Evolutionary conservation across 2,113 vertebrate species (phyloP).

Genomic region (Salvator merianae): DNA sequence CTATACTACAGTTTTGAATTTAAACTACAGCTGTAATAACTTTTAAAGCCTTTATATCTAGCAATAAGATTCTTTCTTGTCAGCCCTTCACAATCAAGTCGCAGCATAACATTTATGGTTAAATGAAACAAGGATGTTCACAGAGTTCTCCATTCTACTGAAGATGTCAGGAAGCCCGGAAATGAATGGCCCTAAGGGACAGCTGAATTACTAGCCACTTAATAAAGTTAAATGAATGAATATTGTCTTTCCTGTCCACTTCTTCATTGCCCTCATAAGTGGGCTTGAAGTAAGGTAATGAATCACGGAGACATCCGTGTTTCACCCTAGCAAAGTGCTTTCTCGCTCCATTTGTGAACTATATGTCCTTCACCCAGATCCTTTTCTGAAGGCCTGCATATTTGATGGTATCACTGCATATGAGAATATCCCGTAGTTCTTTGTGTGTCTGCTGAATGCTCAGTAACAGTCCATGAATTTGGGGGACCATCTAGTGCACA

Average conservation of each 20-base stretch:
- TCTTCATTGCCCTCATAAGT: slow-evolving; percentile 69
- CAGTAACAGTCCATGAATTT: background rate
- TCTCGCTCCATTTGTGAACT: background rate
- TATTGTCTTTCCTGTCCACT: slow-evolving; percentile 64
- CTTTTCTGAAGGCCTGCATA: background rate
- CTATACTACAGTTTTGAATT: background rate
- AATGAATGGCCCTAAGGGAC: slow-evolving; percentile 21
- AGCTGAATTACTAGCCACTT: slow-evolving; percentile 58
- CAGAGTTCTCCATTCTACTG: background rate
- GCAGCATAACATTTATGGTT: background rate
- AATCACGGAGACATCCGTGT: slow-evolving; percentile 45
- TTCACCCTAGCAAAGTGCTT: background rate
- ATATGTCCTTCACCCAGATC: background rate
- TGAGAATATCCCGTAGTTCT: background rate
- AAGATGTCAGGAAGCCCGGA: slow-evolving; percentile 14
- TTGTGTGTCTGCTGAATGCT: too few species aligned
- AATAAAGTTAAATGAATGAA: slow-evolving; percentile 53
- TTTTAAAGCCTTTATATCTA: background rate
- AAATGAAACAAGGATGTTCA: background rate
- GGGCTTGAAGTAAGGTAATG: slow-evolving; percentile 67
- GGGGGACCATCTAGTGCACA: background rate
- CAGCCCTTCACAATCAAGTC: background rate
- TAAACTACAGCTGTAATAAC: background rate
- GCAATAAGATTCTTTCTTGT: background rate
- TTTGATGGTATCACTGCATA: background rate